These are phyloP conservation scores for Spinibarbus caldwelli DNA, from an alignment of 2,797 vertebrate genomes.

Conservation along the genomic window DNA sequence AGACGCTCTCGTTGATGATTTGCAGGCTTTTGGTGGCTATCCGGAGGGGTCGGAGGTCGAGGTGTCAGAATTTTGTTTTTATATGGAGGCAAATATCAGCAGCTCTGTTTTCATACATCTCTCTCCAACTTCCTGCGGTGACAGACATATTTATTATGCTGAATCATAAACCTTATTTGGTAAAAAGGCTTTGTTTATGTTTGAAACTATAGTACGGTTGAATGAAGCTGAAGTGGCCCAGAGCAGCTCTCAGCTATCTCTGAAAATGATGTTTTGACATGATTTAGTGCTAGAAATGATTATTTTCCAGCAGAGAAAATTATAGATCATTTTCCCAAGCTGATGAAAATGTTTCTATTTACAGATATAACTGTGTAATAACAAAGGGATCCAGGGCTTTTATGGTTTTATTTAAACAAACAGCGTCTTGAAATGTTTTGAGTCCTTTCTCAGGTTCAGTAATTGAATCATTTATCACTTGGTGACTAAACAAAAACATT, in stretches of 20 bases:
- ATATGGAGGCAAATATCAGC: not conserved
- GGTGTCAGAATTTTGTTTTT: conserved; percentile 20
- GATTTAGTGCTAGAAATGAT: conserved; percentile 9
- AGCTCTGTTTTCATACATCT: conserved; percentile 21
- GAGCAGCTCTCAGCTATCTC: conserved; percentile 50
- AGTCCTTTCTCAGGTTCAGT: no score
- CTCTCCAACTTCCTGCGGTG: conserved; percentile 74
- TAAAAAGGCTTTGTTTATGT: conserved; percentile 75
- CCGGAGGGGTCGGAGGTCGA: conserved; percentile 27
- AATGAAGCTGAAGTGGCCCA: conserved; percentile 65
- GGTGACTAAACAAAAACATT: not conserved
- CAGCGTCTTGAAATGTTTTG: not conserved
- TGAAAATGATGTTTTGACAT: not conserved
- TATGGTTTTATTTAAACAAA: conserved; percentile 5
- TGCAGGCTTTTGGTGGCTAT: conserved; percentile 5
- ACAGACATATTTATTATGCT: conserved; percentile 70
- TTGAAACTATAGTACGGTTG: conserved; percentile 65
- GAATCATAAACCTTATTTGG: conserved; percentile 75
- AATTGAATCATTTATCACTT: conserved; percentile 26
- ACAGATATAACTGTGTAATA: conserved; percentile 3
- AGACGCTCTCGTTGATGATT: conserved; percentile 7
- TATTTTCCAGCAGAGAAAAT: conserved; percentile 27
- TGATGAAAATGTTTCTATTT: conserved; percentile 40
- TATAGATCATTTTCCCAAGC: conserved; percentile 16
- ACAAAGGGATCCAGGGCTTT: conserved; percentile 5